A percentile compares a stretch with the other conserved stretches of the same genome.
Evolutionary conservation across 2,888 invertebrate genomes (phyloP).

Genomic region (Cheilosia soror): DNA sequence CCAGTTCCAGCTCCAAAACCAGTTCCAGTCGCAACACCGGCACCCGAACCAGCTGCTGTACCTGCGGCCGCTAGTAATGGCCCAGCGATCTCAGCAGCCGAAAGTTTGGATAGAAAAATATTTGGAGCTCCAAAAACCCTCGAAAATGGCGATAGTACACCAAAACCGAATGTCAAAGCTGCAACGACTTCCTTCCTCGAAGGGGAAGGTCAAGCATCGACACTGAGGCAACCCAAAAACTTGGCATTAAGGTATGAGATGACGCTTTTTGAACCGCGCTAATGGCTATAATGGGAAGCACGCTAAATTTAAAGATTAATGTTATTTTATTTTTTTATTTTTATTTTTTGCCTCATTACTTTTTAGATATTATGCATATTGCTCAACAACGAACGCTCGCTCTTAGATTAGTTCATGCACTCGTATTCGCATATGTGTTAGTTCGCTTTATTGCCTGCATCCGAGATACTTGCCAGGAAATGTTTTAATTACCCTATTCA

Average conservation of each 20-base stretch:
- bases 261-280: slow-evolving; percentile 10
- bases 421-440: not conserved
- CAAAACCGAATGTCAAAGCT: slow-evolving; percentile 79
- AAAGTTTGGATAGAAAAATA: slow-evolving; percentile 78
- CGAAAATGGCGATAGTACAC: slow-evolving; percentile 78
- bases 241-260: slow-evolving; percentile 75
- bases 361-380: slow-evolving; percentile 14
- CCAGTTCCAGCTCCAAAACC: slow-evolving; percentile 49
- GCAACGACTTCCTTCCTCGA: slow-evolving; percentile 81
- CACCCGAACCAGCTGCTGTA: slow-evolving; percentile 64
- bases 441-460: slow-evolving; percentile 48
- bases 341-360: slow-evolving; percentile 24
- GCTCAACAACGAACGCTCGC: slow-evolving; percentile 17
- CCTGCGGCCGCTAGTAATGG: slow-evolving; percentile 52
- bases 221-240: slow-evolving; percentile 77
- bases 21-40: slow-evolving; percentile 72
- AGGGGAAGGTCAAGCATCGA: slow-evolving; percentile 78
- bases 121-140: slow-evolving; percentile 77
- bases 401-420: slow-evolving; percentile 10
- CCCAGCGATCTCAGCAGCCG: slow-evolving; percentile 57
- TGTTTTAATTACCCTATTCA: slow-evolving; percentile 50
- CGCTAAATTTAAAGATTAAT: slow-evolving; percentile 15
- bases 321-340: slow-evolving; percentile 9
- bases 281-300: not conserved
- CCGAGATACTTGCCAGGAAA: slow-evolving; percentile 65